phyloP scores from a whole-genome alignment of 2,113 vertebrate genomes.

The Oncorhynchus clarkii region DNA sequence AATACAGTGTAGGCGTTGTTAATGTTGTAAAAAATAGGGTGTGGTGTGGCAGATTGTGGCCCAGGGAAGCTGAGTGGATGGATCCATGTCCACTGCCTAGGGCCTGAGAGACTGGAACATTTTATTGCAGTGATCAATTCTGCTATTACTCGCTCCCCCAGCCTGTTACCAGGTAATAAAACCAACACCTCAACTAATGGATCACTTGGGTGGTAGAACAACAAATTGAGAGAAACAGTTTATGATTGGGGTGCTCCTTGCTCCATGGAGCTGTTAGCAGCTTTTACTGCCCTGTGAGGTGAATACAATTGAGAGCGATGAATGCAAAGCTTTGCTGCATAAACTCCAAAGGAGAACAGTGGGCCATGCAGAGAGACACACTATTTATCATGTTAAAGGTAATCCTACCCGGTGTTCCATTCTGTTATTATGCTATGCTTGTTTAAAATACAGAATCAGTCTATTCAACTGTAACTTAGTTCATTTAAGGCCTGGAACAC shows the following conservation, averaged over 20 bases:
- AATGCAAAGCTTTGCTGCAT: slow-evolving; percentile 45
- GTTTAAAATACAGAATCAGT: background rate
- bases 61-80: background rate
- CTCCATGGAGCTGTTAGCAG: slow-evolving; percentile 1
- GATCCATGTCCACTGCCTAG: too few species aligned
- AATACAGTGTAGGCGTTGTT: too few species aligned
- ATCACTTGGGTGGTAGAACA: slow-evolving; percentile 39
- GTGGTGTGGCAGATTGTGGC: too few species aligned
- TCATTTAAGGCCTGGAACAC: too few species aligned
- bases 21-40: too few species aligned
- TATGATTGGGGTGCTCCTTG: slow-evolving; percentile 29
- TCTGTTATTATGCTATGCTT: background rate
- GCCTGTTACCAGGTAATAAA: slow-evolving; percentile 48
- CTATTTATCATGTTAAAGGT: background rate
- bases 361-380: background rate
- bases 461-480: background rate
- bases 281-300: slow-evolving; percentile 55
- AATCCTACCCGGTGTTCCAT: slow-evolving; percentile 13
- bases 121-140: slow-evolving; percentile 57
- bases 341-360: background rate
- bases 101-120: background rate
- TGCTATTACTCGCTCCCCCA: slow-evolving; percentile 40
- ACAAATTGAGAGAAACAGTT: slow-evolving; percentile 36
- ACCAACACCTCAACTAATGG: slow-evolving; percentile 30
- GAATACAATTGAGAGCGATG: slow-evolving; percentile 44